These are phyloP conservation scores for Nesoenas mayeri DNA, from an alignment of 2,113 vertebrate species.

Conservation along the genomic window DNA sequence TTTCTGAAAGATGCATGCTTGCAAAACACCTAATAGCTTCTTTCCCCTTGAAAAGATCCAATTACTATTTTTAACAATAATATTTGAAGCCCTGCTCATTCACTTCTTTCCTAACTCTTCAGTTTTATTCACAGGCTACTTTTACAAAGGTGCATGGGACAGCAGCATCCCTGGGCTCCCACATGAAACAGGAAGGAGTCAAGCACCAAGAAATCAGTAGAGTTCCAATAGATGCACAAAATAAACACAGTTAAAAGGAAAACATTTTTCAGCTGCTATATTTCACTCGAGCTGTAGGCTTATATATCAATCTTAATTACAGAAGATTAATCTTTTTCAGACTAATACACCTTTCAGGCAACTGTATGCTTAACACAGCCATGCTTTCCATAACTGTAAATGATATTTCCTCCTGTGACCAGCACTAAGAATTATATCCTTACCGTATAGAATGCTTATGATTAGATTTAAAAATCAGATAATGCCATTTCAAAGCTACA, in stretches of 20 bases:
- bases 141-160: background rate
- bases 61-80: background rate
- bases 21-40: background rate
- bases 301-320: background rate
- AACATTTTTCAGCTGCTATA: background rate
- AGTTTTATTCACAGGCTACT: background rate
- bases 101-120: background rate
- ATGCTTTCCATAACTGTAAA: background rate
- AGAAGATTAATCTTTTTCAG: background rate
- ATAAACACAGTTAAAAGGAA: background rate
- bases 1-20: background rate
- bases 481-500: background rate
- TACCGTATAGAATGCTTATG: background rate
- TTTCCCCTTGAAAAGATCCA: background rate
- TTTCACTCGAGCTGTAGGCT: background rate
- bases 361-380: accelerated
- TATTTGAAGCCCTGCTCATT: background rate
- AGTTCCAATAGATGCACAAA: background rate
- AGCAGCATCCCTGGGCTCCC: background rate
- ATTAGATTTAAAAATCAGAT: background rate
- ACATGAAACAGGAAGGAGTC: background rate
- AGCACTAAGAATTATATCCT: background rate
- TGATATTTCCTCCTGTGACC: background rate
- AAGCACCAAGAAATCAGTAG: background rate
- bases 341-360: background rate